Percentiles rank a stretch among this genome's conserved stretches.
These are phyloP conservation scores for Danio jaintianensis DNA, from an alignment of 2,797 vertebrate genomes.

Conservation along the genomic window DNA sequence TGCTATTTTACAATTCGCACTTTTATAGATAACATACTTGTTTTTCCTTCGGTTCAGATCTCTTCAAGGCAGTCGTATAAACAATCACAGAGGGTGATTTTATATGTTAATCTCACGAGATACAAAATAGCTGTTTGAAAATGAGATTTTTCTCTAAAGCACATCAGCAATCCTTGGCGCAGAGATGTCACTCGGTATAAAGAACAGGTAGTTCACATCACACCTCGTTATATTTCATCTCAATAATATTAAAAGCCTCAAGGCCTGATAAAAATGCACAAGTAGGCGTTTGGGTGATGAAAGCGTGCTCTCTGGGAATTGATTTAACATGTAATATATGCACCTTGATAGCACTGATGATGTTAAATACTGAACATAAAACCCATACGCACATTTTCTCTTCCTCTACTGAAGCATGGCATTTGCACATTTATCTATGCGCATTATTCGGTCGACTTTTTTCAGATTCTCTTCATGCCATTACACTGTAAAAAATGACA, in stretches of 20 bases:
- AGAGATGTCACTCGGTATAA: not conserved
- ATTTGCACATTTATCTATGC: not conserved
- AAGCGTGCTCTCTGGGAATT: not conserved
- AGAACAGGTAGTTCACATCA: slow-evolving; percentile 35
- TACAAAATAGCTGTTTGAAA: slow-evolving; percentile 40
- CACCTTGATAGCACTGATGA: not conserved
- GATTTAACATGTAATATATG: not conserved
- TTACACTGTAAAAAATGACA: not conserved
- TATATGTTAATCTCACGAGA: slow-evolving; percentile 2
- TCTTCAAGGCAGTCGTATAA: slow-evolving; percentile 17
- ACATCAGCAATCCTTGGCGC: slow-evolving; percentile 38
- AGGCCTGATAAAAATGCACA: not conserved
- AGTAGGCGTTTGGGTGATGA: not conserved
- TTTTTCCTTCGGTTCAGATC: not conserved
- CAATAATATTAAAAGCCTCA: slow-evolving; percentile 26
- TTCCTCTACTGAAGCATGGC: not conserved
- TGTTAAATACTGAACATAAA: slow-evolving; percentile 13
- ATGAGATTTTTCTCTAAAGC: slow-evolving; percentile 35
- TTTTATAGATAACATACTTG: not conserved
- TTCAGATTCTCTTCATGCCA: not conserved
- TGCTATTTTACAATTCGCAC: slow-evolving; percentile 27
- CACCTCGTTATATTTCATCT: slow-evolving; percentile 18
- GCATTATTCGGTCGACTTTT: not conserved
- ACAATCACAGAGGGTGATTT: slow-evolving; percentile 25
- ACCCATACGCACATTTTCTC: not conserved